Conservation (phyloP, 2,888 invertebrate species). For the Diadegma fenestrale region DNA sequence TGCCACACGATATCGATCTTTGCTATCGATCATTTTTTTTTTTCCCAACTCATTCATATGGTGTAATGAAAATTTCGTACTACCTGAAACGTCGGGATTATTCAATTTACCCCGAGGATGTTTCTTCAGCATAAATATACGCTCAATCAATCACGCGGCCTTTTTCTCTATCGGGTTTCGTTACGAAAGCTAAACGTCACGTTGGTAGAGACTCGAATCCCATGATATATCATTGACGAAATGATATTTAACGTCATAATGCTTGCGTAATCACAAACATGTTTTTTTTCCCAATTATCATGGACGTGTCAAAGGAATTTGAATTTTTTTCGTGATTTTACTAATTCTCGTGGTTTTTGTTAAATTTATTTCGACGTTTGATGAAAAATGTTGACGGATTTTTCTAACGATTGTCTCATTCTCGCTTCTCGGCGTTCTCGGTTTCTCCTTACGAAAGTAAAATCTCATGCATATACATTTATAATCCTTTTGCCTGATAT, state of each 20-base stretch:
- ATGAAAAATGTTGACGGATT: background rate
- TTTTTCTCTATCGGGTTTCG: background rate
- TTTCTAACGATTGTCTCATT: background rate
- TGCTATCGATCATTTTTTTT: too few species aligned
- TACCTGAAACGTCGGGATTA: background rate
- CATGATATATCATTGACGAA: background rate
- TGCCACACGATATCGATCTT: too few species aligned
- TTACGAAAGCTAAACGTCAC: background rate
- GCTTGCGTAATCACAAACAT: background rate
- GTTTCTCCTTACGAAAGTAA: slow-evolving; percentile 10
- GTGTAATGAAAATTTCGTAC: background rate
- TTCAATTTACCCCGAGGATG: background rate
- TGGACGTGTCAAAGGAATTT: background rate
- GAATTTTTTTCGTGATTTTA: background rate
- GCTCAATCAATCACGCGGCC: background rate
- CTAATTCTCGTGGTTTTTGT: background rate
- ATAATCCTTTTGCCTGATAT: background rate
- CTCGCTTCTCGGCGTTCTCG: background rate
- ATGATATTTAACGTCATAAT: background rate
- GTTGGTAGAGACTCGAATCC: background rate
- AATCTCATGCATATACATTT: slow-evolving; percentile 10
- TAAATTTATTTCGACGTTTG: background rate
- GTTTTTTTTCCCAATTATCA: background rate
- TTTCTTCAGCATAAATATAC: background rate
- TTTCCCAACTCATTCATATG: background rate